Base-by-base conservation (phyloP, 2,888 invertebrate genomes). In the Conus canariensis region DNA sequence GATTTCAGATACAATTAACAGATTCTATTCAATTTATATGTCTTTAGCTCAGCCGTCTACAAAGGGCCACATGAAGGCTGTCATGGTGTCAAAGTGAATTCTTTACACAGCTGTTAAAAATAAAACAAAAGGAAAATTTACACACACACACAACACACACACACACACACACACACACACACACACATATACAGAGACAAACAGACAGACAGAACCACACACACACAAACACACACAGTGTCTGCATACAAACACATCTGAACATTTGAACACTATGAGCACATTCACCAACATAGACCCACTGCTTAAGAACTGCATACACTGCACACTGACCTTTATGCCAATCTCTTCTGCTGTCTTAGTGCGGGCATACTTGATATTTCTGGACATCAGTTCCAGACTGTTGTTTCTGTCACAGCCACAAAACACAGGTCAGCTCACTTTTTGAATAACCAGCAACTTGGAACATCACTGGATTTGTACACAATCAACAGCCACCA, bases 261-360 rank as follows among this genome's bases (percentile, higher is more conserved):
- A 14, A 83, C 82, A 83, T 22, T 25, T 10, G 19, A n/a, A 83
- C 22, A 58, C 45, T 45, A 45, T 45, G 19, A 30, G 19, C 56
- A 58, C 82, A 58, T 10, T 14, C n/a, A 22, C 82, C 56, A 25
- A 56, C 56, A 58, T 19, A 83, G 58, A 83, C 82, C 56, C 56
- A 83, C 82, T 45, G n/a, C 6, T 16, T 10, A 80, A 14, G 19
- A 4, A 80, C 30, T 25, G 22, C 77, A 16, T 19, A 56, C 16
- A 56, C 9, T 22, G 58, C 56, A n/a, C 60, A 80, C 86, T 80
- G 92, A 96, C 96, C 92, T 96, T 94, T 87, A 97, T 95, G 86
- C 97, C 97, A 70, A 97, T 95, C 92, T 97, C 96, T 89, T 96
- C 95, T 8, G 96, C 94, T n/a, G 96, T 94, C 94, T 96, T 96